Base-by-base conservation (phyloP, 2,113 vertebrate species). In the Apteryx mantelli region DNA sequence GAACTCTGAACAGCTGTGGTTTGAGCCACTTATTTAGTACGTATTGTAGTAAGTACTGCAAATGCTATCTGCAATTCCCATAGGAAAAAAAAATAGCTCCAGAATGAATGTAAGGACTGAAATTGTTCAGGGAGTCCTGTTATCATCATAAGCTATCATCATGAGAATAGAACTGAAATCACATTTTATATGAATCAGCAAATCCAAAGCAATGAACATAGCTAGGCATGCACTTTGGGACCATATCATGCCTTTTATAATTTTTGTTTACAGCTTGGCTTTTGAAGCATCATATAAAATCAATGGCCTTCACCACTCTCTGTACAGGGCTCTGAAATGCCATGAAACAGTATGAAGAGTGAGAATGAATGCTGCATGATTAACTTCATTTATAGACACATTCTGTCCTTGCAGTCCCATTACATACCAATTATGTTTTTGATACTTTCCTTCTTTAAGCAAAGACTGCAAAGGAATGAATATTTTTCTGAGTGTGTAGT, bases 161-260 rank as follows among this genome's bases (percentile, higher is more conserved):
- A 74, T 18, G 38, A 97, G 46, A 78, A 55, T 79, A 61, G 2
- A 34, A 63, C 32, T 71, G 65, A 92, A 94, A 91, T 73, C 28
- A 8, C 22, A 42, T 38, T 85, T 96, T 56, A 44, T 83, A 50
- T 83, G 80, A 87, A 32, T 92, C 93, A 95, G 86, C 74, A 97
- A 81, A 70, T 87, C 36, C 18, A 88, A 83, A 91, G 50, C 55
- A 61, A 46, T 66, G 42, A 93, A 91, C 76, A 34, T 24, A 76
- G 77, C 46, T 86, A 36, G 76, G 55, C 22, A 48, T 65, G 48
- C 26, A 61, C 55, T 94, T 88, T 91, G 88, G 50, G 66, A 86
- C 30, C 0, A 0, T 38, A 69, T 55, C 75, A 68, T 52, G 38
- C 38, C 48, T 95, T 89, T 91, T 76, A 92, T 21, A 73, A 53